Conservation (phyloP, 2,888 invertebrate species). For the Nomada ferruginata region DNA sequence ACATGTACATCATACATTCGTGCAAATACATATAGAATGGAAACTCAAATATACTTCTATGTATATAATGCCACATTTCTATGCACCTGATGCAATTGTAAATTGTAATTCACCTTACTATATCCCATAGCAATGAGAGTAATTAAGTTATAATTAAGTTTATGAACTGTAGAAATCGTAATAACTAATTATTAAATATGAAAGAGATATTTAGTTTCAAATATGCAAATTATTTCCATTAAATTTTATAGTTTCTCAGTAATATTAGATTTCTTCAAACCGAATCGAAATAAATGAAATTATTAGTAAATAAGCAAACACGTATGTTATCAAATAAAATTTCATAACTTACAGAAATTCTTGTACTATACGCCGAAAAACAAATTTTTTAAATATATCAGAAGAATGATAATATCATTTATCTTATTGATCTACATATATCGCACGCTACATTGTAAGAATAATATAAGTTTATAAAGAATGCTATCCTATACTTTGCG, state of each 20-base stretch:
- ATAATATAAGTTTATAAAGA: neutral
- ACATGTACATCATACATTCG: conserved; percentile 1
- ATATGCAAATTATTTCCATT: neutral
- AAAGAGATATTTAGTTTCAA: neutral
- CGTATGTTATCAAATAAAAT: neutral
- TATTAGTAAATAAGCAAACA: neutral
- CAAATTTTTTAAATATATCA: neutral
- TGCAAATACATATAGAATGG: conserved; percentile 7
- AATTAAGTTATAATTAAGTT: neutral
- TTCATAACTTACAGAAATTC: neutral
- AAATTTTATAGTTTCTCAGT: too few relatives aligned
- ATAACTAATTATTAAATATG: neutral
- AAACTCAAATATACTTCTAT: neutral
- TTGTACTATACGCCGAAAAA: neutral
- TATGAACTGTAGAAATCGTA: too few relatives aligned
- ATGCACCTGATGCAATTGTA: neutral
- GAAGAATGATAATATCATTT: neutral
- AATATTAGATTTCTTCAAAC: too few relatives aligned
- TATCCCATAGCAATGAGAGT: neutral
- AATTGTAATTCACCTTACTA: neutral
- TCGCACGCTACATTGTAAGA: neutral
- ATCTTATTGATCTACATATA: neutral
- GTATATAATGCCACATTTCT: conserved; percentile 15
- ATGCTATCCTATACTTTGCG: conserved; percentile 2
- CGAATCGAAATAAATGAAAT: neutral